These are phyloP conservation scores for Laticauda laticaudata DNA, from an alignment of 2,113 vertebrate species.

Conservation along the genomic window DNA sequence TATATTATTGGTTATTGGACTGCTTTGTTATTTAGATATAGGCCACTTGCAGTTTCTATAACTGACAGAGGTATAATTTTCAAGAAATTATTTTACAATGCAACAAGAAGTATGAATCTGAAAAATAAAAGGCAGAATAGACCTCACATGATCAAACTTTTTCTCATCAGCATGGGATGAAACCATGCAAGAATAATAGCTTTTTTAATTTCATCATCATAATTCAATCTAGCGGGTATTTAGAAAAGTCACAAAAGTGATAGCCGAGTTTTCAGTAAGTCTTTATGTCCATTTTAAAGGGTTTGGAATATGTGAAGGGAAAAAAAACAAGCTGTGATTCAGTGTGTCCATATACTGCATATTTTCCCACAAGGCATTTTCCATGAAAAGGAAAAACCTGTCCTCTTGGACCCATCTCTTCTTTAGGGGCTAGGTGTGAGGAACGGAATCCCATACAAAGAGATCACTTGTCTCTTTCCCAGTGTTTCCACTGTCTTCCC, in stretches of 20 bases:
- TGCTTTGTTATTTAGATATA: neutral
- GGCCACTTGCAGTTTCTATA: neutral
- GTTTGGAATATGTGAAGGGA: no score
- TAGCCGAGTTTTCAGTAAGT: neutral
- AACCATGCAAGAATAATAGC: neutral
- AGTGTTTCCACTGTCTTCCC: constrained; percentile 39
- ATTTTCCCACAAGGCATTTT: neutral
- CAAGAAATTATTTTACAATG: neutral
- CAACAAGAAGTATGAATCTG: neutral
- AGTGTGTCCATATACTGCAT: neutral
- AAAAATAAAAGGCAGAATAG: neutral
- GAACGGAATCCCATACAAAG: constrained; percentile 25
- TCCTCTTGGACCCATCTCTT: neutral
- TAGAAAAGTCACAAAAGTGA: neutral
- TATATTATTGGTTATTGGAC: neutral
- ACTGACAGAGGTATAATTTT: neutral
- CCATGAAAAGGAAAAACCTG: neutral
- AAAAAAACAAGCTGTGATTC: neutral
- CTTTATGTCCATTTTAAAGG: neutral
- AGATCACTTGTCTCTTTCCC: constrained; percentile 48
- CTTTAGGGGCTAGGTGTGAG: neutral
- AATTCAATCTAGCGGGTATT: neutral
- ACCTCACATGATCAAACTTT: neutral
- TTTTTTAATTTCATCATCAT: neutral
- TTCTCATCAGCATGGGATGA: neutral